Evolutionary conservation across 2,113 vertebrate species (phyloP).

Genomic region (Misgurnus anguillicaudatus): DNA sequence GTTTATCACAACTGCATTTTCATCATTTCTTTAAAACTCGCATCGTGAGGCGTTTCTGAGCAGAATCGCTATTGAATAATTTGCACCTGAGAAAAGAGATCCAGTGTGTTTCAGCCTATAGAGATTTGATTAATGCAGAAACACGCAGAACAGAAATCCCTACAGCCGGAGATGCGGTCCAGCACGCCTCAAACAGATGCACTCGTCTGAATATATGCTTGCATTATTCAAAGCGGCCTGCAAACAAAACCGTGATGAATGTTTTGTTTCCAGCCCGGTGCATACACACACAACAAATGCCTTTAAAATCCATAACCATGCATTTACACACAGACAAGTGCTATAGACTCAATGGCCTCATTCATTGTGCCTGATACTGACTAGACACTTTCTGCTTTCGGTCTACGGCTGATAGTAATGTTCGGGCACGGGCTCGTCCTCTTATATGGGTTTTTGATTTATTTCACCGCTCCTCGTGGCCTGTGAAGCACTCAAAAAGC

Average conservation of each 20-base stretch:
- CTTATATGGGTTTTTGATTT: slow-evolving; percentile 16
- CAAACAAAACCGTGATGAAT: slow-evolving; percentile 54
- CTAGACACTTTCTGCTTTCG: neutral
- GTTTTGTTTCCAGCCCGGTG: slow-evolving; percentile 33
- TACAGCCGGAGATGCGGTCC: slow-evolving; percentile 37
- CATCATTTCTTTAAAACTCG: no score
- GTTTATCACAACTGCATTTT: no score
- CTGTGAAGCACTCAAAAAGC: slow-evolving; percentile 10
- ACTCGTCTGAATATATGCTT: slow-evolving; percentile 35
- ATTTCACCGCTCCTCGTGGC: slow-evolving; percentile 21
- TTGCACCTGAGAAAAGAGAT: neutral
- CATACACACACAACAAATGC: neutral
- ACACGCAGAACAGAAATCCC: slow-evolving; percentile 27
- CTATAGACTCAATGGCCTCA: neutral
- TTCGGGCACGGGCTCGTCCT: neutral
- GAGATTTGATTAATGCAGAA: slow-evolving; percentile 44
- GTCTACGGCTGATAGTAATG: neutral
- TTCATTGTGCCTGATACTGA: neutral
- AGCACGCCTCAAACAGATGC: slow-evolving; percentile 34
- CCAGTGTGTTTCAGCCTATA: neutral
- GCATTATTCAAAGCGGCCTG: slow-evolving; percentile 61
- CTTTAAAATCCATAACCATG: slow-evolving; percentile 20
- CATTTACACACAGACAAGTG: slow-evolving; percentile 1
- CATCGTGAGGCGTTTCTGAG: no score
- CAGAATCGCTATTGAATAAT: neutral